phyloP scores from a whole-genome alignment of 2,888 invertebrate genomes.

The Cataglyphis albicans region DNA sequence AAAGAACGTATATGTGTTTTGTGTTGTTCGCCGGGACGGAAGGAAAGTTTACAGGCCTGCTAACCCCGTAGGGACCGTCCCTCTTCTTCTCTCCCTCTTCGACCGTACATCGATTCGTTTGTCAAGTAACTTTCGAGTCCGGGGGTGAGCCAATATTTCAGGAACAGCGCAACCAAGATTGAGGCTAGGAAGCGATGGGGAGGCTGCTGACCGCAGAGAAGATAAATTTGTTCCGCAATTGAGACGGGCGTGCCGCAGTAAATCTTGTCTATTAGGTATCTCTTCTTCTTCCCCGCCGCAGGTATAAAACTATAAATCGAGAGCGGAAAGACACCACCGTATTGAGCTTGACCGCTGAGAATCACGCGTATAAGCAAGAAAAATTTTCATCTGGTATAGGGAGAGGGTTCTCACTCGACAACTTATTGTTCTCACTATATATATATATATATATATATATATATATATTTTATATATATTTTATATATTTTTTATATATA shows the following conservation, averaged over 20 bases:
- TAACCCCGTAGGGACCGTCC: constrained; percentile 69
- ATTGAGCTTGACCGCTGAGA: constrained; percentile 71
- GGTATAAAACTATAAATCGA: constrained; percentile 82
- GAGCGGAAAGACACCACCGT: constrained; percentile 71
- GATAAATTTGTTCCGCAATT: constrained; percentile 85
- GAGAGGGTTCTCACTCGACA: background rate
- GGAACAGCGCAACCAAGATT: constrained; percentile 82
- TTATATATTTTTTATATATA: too few species aligned
- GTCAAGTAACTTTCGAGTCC: constrained; percentile 83
- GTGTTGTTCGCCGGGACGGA: constrained; percentile 54
- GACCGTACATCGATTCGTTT: constrained; percentile 77
- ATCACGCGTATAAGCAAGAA: constrained; percentile 60
- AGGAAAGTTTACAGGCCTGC: constrained; percentile 72
- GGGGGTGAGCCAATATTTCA: constrained; percentile 84
- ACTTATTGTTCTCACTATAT: background rate
- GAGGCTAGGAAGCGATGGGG: constrained; percentile 83
- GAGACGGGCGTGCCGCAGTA: constrained; percentile 83
- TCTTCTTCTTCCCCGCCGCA: constrained; percentile 77
- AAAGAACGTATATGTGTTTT: constrained; percentile 45
- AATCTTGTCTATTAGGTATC: constrained; percentile 84
- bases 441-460: too few species aligned
- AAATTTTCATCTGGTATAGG: constrained; percentile 61
- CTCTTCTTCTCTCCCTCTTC: constrained; percentile 68
- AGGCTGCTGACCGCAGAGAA: constrained; percentile 82
- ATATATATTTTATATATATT: too few species aligned